Conservation (phyloP, 1,140 invertebrate species). For the Drusus annulatus region DNA sequence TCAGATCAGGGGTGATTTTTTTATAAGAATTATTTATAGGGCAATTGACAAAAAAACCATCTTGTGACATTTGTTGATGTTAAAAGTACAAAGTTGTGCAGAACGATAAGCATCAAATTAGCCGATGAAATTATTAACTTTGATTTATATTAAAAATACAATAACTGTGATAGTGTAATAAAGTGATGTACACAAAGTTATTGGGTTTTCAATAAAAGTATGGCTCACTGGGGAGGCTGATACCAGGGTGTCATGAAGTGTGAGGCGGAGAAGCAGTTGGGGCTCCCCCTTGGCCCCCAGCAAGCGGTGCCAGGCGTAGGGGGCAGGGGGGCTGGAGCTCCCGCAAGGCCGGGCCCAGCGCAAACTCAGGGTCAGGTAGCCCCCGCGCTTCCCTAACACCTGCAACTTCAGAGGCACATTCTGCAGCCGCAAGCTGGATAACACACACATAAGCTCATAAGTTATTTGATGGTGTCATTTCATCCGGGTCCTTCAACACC, state of each 20-base stretch:
- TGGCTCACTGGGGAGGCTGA: neutral
- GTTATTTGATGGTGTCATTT: neutral
- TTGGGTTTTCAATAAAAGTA: too few relatives aligned
- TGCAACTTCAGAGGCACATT: constrained; percentile 55
- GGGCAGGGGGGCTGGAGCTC: neutral
- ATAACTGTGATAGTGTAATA: too few relatives aligned
- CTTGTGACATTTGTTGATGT: too few relatives aligned
- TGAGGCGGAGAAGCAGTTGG: constrained; percentile 50
- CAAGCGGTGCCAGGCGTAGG: constrained; percentile 52
- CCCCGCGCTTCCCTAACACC: constrained; percentile 35
- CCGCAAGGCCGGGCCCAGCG: constrained; percentile 21
- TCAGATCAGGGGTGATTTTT: too few relatives aligned
- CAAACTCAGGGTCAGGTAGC: constrained; percentile 54
- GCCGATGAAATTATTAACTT: too few relatives aligned
- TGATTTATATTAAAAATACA: too few relatives aligned
- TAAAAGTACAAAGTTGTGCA: too few relatives aligned
- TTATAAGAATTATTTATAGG: too few relatives aligned
- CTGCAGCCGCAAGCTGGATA: constrained; percentile 46
- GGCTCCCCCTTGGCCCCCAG: constrained; percentile 50
- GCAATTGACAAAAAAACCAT: too few relatives aligned
- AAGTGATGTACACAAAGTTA: too few relatives aligned
- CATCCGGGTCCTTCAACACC: neutral
- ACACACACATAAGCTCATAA: neutral
- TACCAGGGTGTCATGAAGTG: neutral
- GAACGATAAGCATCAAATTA: too few relatives aligned